Base-by-base conservation (phyloP, 1,140 invertebrate species). In the Luehdorfia chinensis region DNA sequence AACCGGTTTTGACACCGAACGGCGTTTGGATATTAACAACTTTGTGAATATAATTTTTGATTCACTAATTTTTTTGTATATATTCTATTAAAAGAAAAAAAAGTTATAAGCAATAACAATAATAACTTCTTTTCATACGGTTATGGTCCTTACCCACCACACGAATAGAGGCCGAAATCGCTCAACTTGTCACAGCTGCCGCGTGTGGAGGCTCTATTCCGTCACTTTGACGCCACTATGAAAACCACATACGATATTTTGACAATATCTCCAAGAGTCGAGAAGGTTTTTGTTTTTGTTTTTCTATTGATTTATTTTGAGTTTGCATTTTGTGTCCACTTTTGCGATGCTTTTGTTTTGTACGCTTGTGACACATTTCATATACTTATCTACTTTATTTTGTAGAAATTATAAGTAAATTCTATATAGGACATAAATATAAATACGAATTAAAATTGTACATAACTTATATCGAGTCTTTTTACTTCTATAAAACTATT, bases 141-240 rank as follows among this genome's bases (percentile, higher is more conserved):
- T 71, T 66, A 43, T 66, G 71, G 67, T 73, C 45, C 47, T 59
- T 68, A 58, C 58, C 54, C 41, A 11, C 14, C 44, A 47, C 6
- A 11, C 14, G 13, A 50, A 27, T 74, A 86, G 83, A 74, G 83
- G 63, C 83, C 83, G 70, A 84, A 80, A 55, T 86, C 83, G 49
- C 77, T 86, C 65, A 86, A 86, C 66, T 36, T 84, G 32, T 72
- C 68, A 1, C 83, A 84, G 64, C 62, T 86, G 65, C 76, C 79
- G 15, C 67, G 76, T 3, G 75, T 86, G 23, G 75, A 83, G 49
- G 83, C 83, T 3, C 54, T 84, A 15, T 85, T 85, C 63, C 57
- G 75, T 15, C 59, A 83, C 46, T 86, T 86, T 53, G 83, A 86
- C 56, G 69, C 66, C 2, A 75, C 64, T 27, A 73, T 85, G 64